Conservation (phyloP, 1,140 invertebrate species). For the Drosophila persimilis region DNA sequence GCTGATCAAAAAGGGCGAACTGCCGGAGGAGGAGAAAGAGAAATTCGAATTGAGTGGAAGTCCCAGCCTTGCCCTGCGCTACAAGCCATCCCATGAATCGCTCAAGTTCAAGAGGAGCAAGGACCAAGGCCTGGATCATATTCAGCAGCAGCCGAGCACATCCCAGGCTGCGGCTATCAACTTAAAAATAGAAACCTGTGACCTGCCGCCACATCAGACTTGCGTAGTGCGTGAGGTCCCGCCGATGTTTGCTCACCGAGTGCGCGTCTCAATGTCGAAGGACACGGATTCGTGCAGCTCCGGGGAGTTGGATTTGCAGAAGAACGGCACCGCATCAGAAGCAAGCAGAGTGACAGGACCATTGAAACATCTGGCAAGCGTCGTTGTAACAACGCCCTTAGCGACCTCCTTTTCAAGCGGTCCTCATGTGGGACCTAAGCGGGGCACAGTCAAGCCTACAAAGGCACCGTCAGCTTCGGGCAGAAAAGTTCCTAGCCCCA, state of each 20-base stretch:
- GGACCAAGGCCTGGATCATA: conserved; percentile 12
- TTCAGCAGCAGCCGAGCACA: not conserved
- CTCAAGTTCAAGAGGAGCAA: conserved; percentile 45
- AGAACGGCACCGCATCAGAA: conserved; percentile 19
- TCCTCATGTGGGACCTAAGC: too few relatives aligned
- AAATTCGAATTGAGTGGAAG: conserved; percentile 13
- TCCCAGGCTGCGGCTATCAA: not conserved
- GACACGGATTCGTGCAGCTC: conserved; percentile 58
- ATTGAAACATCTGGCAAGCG: conserved; percentile 11
- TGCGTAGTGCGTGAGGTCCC: conserved; percentile 61
- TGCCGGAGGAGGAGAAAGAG: not conserved
- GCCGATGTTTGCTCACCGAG: conserved; percentile 55
- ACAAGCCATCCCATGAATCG: conserved; percentile 65
- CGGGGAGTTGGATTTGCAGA: conserved; percentile 37
- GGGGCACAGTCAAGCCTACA: too few relatives aligned
- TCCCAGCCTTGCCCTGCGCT: conserved; percentile 46
- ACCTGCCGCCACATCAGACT: conserved; percentile 57
- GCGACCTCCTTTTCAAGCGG: too few relatives aligned
- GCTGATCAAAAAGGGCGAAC: not conserved
- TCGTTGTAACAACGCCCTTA: not conserved
- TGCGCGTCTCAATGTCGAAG: conserved; percentile 20
- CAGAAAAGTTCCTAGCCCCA: not conserved
- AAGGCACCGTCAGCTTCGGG: too few relatives aligned
- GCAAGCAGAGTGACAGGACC: not conserved
- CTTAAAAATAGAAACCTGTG: conserved; percentile 51